phyloP scores from a whole-genome alignment of 2,113 vertebrate species.

The Protobothrops flavoviridis region DNA sequence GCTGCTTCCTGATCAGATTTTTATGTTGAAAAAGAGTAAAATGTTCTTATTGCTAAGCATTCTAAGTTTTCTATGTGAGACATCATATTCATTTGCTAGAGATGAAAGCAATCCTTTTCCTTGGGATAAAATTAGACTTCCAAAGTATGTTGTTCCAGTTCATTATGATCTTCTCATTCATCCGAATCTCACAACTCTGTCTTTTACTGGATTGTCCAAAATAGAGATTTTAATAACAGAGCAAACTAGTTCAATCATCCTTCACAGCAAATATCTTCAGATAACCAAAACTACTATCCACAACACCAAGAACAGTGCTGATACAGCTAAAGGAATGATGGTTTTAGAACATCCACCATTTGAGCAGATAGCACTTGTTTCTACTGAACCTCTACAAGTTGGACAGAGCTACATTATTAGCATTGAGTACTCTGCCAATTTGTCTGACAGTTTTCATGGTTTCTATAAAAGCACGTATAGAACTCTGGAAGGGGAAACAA shows the following conservation, averaged over 20 bases:
- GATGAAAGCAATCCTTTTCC: slow-evolving; percentile 73
- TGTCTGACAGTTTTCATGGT: slow-evolving; percentile 82
- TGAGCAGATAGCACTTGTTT: slow-evolving; percentile 80
- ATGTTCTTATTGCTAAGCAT: slow-evolving; percentile 19
- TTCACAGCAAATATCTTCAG: slow-evolving; percentile 80
- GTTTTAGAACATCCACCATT: slow-evolving; percentile 73
- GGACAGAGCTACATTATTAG: slow-evolving; percentile 72
- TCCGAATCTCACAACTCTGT: slow-evolving; percentile 81
- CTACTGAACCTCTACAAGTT: slow-evolving; percentile 61
- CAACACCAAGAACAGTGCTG: slow-evolving; percentile 33
- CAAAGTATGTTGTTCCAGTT: slow-evolving; percentile 71
- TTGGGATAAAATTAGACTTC: slow-evolving; percentile 83
- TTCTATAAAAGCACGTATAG: slow-evolving; percentile 91
- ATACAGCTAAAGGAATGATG: slow-evolving; percentile 8
- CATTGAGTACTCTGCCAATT: slow-evolving; percentile 76
- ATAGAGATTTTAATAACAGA: slow-evolving; percentile 71
- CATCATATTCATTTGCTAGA: slow-evolving; percentile 52
- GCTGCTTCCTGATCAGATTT: neutral
- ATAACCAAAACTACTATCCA: slow-evolving; percentile 68
- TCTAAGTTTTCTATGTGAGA: neutral
- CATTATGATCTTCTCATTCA: slow-evolving; percentile 84
- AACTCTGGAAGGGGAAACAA: slow-evolving; percentile 76
- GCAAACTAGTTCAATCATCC: slow-evolving; percentile 73
- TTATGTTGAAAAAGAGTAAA: neutral
- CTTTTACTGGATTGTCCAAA: slow-evolving; percentile 73